phyloP scores from a whole-genome alignment of 2,113 vertebrate genomes.

The Tympanuchus pallidicinctus region DNA sequence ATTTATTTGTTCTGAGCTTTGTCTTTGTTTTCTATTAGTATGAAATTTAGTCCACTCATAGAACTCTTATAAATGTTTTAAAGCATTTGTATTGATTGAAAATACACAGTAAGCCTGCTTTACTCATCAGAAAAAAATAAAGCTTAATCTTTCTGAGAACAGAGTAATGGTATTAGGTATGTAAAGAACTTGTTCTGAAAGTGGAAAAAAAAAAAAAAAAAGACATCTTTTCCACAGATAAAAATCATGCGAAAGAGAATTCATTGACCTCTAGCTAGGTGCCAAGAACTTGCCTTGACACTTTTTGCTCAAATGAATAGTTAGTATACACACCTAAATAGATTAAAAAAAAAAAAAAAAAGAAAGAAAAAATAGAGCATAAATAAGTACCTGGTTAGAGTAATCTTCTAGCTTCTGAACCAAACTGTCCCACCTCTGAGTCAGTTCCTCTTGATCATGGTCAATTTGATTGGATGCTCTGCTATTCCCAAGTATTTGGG shows the following conservation, averaged over 20 bases:
- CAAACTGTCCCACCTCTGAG: constrained; percentile 94
- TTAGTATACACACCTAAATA: background rate
- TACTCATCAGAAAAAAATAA: constrained; percentile 48
- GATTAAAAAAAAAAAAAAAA: background rate
- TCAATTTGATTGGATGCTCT: constrained; percentile 83
- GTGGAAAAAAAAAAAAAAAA: background rate
- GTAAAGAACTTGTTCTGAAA: constrained; percentile 2
- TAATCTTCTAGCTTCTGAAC: constrained; percentile 95
- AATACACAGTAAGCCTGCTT: constrained; percentile 37
- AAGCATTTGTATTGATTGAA: constrained; percentile 21
- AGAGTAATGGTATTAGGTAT: constrained; percentile 16
- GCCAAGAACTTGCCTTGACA: background rate
- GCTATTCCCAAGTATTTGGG: constrained; percentile 81
- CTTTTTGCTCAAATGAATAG: background rate
- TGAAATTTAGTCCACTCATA: constrained; percentile 42
- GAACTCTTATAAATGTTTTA: background rate
- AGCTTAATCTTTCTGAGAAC: constrained; percentile 47
- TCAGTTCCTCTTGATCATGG: constrained; percentile 87
- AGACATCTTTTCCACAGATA: background rate
- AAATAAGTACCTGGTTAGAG: constrained; percentile 88
- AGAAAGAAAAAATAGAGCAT: background rate
- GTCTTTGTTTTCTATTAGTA: constrained; percentile 50
- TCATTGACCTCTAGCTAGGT: background rate
- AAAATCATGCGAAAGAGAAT: background rate
- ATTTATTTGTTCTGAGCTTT: constrained; percentile 35